Evolutionary conservation across 2,797 vertebrate species (phyloP), one percentile per base, ranked within the genome.

Genomic region (Nyctalus aviator): DNA sequence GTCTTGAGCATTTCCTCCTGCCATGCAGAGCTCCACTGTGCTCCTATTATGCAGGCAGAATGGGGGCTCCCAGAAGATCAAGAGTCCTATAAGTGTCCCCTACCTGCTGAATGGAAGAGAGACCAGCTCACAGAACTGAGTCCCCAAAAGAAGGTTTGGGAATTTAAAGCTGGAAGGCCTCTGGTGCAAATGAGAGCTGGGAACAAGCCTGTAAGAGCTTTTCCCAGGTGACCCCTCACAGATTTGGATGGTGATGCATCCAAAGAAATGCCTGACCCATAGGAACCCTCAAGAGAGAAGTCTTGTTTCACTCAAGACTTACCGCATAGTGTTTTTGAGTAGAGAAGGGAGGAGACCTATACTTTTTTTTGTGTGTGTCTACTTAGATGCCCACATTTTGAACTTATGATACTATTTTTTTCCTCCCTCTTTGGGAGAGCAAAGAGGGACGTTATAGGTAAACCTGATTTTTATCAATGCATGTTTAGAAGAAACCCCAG

Each of bases 401-500:
- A 90, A 82, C 37, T 81, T 25, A 68, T 0, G 21, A 68, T 53
- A 20, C 32, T 59, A 69, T 79, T 95, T 41, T 55, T 41, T 55
- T 37, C 27, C 27, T 92, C 77, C n/a, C 57, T 91, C 62, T 30
- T 1, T 23, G 25, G 30, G n/a, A 35, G 3, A 71, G 41, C 50
- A 83, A 84, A 90, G 20, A 91, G 57, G 64, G 37, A 91, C 5
- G 32, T 21, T 73, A 11, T 7, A 78, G 46, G 13, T 23, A 53
- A 88, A 14, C 37, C 1, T 3, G 25, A 86, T 46, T 93, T 92
- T 88, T 85, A 81, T 76, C 55, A 84, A 55, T 17, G 6, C 15
- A n/a, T 71, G 68, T 88, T 77, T 86, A 81, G 55, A 76, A 90
- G 73, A 95, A 79, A 91, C 11, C 35, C 11, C 8, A 55, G 41